Percentiles rank a stretch among this genome's conserved stretches.
Conservation (phyloP, 2,113 vertebrate genomes). For the Saguinus imperator region DNA sequence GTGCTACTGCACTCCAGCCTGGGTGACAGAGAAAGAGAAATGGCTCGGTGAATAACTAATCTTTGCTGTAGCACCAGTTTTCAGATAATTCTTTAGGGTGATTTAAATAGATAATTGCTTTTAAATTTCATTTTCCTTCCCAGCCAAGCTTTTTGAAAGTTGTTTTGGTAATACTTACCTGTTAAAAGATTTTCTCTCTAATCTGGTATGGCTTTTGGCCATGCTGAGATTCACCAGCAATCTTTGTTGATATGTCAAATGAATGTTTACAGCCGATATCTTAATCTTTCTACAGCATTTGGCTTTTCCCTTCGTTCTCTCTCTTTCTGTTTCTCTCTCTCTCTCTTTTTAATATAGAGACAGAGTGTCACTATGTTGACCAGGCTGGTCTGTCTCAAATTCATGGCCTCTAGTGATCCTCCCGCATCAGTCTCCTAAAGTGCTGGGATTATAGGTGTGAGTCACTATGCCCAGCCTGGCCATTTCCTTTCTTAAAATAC, state of each 20-base stretch:
- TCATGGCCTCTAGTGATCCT: too few species aligned
- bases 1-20: too few species aligned
- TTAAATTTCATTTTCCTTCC: slow-evolving; percentile 14
- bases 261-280: neutral
- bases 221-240: neutral
- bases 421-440: too few species aligned
- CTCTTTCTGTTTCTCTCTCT: neutral
- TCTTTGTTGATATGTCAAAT: neutral
- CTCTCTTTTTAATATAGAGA: too few species aligned
- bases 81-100: neutral
- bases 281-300: neutral
- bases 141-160: neutral
- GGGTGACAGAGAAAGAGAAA: too few species aligned
- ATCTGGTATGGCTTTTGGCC: neutral
- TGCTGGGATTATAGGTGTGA: too few species aligned
- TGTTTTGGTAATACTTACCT: neutral
- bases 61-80: neutral
- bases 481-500: too few species aligned
- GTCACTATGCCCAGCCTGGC: too few species aligned
- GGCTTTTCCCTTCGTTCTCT: neutral
- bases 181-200: slow-evolving; percentile 2
- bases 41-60: neutral
- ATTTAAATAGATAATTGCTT: neutral
- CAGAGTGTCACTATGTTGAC: too few species aligned
- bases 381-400: too few species aligned